These are phyloP conservation scores for Caenorhabditis sulstoni DNA, from an alignment of 2,888 invertebrate species.

Conservation along the genomic window DNA sequence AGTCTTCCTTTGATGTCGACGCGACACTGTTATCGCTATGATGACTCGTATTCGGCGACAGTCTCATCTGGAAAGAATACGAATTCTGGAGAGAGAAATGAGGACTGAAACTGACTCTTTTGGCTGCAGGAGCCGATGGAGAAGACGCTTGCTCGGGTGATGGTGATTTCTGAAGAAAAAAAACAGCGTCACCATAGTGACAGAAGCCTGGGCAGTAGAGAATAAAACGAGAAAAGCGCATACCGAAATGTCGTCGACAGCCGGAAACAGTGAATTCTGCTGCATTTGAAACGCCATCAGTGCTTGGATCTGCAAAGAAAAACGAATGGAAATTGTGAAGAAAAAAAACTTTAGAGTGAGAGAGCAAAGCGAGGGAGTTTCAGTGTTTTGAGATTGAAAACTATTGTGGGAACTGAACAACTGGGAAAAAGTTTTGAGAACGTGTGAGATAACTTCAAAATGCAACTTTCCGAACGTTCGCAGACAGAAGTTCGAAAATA, in stretches of 20 bases:
- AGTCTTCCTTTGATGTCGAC: constrained; percentile 31
- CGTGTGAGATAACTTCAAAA: neutral
- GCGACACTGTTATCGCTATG: constrained; percentile 45
- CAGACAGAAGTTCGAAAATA: no score
- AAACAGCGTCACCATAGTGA: neutral
- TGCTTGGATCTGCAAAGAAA: constrained; percentile 40
- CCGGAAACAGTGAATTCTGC: constrained; percentile 30
- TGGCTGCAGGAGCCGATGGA: constrained; percentile 42
- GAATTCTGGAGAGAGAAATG: neutral
- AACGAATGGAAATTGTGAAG: neutral
- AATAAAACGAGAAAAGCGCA: constrained; percentile 1
- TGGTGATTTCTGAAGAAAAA: constrained; percentile 34
- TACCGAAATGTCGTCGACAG: constrained; percentile 27
- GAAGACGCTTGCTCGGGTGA: constrained; percentile 30
- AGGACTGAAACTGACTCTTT: constrained; percentile 5
- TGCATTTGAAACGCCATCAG: constrained; percentile 45
- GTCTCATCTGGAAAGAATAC: neutral
- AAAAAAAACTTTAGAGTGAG: neutral
- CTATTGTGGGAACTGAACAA: neutral
- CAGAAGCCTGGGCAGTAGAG: no score
- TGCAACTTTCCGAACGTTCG: no score
- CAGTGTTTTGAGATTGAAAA: neutral
- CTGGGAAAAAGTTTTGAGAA: neutral
- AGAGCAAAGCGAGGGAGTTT: constrained; percentile 1
- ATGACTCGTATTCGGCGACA: constrained; percentile 41